phyloP scores from a whole-genome alignment of 2,888 invertebrate genomes.

The Drosophila neonasuta region DNA sequence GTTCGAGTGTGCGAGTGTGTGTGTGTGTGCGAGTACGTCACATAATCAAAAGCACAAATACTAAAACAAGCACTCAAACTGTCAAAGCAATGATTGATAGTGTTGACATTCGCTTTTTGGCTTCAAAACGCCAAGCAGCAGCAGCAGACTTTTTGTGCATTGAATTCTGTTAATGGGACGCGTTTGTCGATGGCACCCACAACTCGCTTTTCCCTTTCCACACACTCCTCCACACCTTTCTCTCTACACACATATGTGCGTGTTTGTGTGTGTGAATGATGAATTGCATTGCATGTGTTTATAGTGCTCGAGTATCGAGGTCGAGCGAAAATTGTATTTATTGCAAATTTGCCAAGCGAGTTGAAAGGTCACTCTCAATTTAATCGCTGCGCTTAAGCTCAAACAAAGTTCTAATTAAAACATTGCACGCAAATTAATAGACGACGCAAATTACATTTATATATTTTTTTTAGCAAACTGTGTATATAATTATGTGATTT shows the following conservation, averaged over 20 bases:
- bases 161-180: constrained; percentile 75
- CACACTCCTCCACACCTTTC: neutral
- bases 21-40: constrained; percentile 48
- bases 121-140: constrained; percentile 58
- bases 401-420: constrained; percentile 8
- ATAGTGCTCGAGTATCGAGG: constrained; percentile 23
- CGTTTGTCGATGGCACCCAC: constrained; percentile 29
- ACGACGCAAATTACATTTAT: neutral
- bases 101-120: constrained; percentile 78
- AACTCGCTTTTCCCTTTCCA: neutral
- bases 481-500: neutral
- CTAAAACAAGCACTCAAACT: constrained; percentile 79
- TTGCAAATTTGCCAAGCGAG: constrained; percentile 48
- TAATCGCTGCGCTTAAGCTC: constrained; percentile 9
- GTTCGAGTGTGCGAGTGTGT: constrained; percentile 22
- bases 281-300: constrained; percentile 67
- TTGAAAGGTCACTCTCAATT: constrained; percentile 59
- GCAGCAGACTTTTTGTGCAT: constrained; percentile 64
- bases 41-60: constrained; percentile 78
- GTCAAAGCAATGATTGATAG: constrained; percentile 78
- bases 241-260: constrained; percentile 4
- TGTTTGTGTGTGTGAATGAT: constrained; percentile 58
- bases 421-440: constrained; percentile 2
- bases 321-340: constrained; percentile 60
- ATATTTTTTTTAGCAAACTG: neutral